phyloP scores from a whole-genome alignment of 2,113 vertebrate genomes.

The Synchiropus splendidus region DNA sequence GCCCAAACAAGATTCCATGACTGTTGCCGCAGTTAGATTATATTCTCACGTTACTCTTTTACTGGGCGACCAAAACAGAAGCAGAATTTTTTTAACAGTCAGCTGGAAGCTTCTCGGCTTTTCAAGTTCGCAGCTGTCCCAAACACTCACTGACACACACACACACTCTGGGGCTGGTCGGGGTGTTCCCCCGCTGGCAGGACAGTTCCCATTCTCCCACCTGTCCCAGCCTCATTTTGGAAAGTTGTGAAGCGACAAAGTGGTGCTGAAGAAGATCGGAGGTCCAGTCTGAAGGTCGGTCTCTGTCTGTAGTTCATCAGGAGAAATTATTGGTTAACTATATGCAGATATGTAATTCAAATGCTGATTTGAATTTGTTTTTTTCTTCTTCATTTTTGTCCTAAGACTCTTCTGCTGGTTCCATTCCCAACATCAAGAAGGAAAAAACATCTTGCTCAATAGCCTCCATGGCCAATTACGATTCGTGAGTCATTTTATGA shows the following conservation, averaged over 20 bases:
- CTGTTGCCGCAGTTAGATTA: neutral
- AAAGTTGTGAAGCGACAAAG: slow-evolving; percentile 18
- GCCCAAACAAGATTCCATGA: neutral
- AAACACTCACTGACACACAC: slow-evolving; percentile 26
- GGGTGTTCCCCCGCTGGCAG: slow-evolving; percentile 10
- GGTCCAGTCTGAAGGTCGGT: slow-evolving; percentile 24
- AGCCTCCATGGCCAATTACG: slow-evolving; percentile 40
- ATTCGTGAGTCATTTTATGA: slow-evolving; percentile 23
- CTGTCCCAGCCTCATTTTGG: slow-evolving; percentile 48
- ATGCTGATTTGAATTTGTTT: no score
- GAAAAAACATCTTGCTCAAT: slow-evolving; percentile 2
- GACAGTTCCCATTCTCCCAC: slow-evolving; percentile 42
- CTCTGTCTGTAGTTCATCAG: no score
- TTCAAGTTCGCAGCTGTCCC: slow-evolving; percentile 50
- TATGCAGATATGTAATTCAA: no score
- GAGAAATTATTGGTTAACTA: no score
- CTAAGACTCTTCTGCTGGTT: slow-evolving; percentile 1
- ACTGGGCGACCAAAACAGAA: slow-evolving; percentile 1
- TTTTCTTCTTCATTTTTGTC: slow-evolving; percentile 7
- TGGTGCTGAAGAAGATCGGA: slow-evolving; percentile 4
- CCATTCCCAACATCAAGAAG: neutral
- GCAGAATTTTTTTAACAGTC: slow-evolving; percentile 7
- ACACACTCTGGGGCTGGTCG: neutral
- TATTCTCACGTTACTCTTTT: slow-evolving; percentile 1
- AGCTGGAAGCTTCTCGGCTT: slow-evolving; percentile 13